A percentile compares a stretch with the other conserved stretches of the same genome.
Evolutionary conservation across 2,888 invertebrate genomes (phyloP).

Genomic region (Ichneumoninae sp.): DNA sequence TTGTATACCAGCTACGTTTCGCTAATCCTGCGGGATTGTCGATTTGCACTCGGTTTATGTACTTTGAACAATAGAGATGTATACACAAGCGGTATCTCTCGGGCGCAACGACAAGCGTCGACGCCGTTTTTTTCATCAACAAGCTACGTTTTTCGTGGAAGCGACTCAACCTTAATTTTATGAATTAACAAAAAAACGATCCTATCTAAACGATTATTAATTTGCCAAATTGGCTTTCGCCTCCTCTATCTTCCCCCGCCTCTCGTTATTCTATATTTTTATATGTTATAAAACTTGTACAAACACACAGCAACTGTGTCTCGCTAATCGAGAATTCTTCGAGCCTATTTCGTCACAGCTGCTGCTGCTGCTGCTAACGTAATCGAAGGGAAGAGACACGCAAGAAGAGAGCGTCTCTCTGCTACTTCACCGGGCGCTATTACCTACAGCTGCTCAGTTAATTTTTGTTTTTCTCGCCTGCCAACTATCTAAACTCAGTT

Average conservation of each 20-base stretch:
- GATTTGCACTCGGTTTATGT: slow-evolving; percentile 51
- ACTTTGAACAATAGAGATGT: slow-evolving; percentile 53
- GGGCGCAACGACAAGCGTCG: slow-evolving; percentile 46
- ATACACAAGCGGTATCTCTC: slow-evolving; percentile 5
- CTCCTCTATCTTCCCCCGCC: background rate
- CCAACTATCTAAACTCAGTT: background rate
- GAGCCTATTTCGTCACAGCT: slow-evolving; percentile 63
- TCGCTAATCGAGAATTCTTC: slow-evolving; percentile 58
- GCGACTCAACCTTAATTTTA: no score
- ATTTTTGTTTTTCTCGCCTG: slow-evolving; percentile 1
- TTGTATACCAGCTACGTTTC: slow-evolving; percentile 26
- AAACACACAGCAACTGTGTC: slow-evolving; percentile 30
- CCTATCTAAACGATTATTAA: background rate
- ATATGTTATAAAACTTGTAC: background rate
- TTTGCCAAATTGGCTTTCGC: background rate
- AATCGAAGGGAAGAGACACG: slow-evolving; percentile 70
- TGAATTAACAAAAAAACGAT: background rate
- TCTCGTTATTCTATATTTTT: background rate
- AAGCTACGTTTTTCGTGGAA: background rate
- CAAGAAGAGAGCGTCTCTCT: slow-evolving; percentile 69
- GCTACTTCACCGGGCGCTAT: background rate
- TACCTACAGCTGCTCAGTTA: slow-evolving; percentile 1
- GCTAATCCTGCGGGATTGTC: slow-evolving; percentile 31
- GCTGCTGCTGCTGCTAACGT: slow-evolving; percentile 62
- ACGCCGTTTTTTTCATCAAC: slow-evolving; percentile 16